Evolutionary conservation across 2,888 invertebrate genomes (phyloP).

Genomic region (Proisotoma minuta): DNA sequence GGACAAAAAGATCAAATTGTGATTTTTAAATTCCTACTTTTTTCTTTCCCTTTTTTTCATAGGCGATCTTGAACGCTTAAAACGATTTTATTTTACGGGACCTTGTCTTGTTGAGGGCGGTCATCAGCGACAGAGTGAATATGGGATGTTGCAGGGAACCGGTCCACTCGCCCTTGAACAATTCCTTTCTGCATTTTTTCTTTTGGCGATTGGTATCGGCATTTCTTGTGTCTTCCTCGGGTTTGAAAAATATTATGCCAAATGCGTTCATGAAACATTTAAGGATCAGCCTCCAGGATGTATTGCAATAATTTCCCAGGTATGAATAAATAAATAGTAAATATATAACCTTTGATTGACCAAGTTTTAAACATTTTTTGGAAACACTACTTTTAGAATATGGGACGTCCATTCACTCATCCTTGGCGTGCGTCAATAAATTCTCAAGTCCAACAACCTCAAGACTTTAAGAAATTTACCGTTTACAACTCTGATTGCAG

Average conservation of each 20-base stretch:
- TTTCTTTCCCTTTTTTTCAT: slow-evolving; percentile 23
- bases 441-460: slow-evolving; percentile 19
- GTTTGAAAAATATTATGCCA: slow-evolving; percentile 91
- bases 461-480: slow-evolving; percentile 21
- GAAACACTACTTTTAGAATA: slow-evolving; percentile 29
- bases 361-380: too few species aligned
- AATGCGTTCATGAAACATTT: slow-evolving; percentile 61
- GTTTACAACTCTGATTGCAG: slow-evolving; percentile 28
- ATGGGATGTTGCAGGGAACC: slow-evolving; percentile 32
- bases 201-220: slow-evolving; percentile 90
- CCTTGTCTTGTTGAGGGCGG: slow-evolving; percentile 60
- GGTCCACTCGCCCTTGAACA: slow-evolving; percentile 73
- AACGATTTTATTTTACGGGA: slow-evolving; percentile 86
- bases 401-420: slow-evolving; percentile 38
- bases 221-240: slow-evolving; percentile 80
- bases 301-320: too few species aligned
- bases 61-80: slow-evolving; percentile 88
- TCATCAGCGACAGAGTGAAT: slow-evolving; percentile 25
- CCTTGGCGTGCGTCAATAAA: slow-evolving; percentile 26
- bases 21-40: not conserved
- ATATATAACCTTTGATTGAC: too few species aligned
- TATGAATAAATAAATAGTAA: too few species aligned
- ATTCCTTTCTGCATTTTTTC: slow-evolving; percentile 93
- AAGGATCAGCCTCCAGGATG: not conserved
- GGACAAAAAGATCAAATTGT: slow-evolving; percentile 21